Conservation (phyloP, 2,113 vertebrate genomes). For the Hemibagrus wyckioides region DNA sequence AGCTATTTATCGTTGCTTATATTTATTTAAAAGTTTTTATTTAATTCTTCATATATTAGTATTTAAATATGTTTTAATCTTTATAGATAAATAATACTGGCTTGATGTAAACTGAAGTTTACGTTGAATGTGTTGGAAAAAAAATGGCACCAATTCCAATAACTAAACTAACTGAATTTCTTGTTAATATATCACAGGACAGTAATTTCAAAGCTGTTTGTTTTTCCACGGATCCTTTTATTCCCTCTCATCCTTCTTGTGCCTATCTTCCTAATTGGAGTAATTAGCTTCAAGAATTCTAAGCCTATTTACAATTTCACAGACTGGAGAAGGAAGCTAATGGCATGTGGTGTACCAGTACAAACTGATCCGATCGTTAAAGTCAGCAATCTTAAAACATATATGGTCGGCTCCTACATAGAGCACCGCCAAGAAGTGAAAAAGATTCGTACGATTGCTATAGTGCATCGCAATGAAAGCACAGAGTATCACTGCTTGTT, state of each 20-base stretch:
- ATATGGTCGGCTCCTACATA: constrained; percentile 38
- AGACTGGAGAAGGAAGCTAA: not conserved
- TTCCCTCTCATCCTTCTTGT: not conserved
- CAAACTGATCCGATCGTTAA: constrained; percentile 13
- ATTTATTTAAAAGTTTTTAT: not conserved
- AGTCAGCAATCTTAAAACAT: constrained; percentile 20
- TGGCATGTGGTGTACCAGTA: constrained; percentile 6
- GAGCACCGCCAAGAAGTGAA: not conserved
- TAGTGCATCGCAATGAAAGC: constrained; percentile 39
- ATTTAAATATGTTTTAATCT: not conserved
- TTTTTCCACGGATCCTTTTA: not conserved
- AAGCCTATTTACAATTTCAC: not conserved
- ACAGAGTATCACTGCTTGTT: constrained; percentile 46
- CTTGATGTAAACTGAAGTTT: not conserved
- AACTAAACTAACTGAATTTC: not conserved
- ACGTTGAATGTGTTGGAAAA: no score
- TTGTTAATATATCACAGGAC: not conserved
- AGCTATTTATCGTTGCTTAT: not conserved
- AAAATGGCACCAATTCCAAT: not conserved
- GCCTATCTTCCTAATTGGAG: not conserved
- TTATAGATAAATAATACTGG: not conserved
- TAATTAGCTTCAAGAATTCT: not conserved
- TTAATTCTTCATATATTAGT: no score
- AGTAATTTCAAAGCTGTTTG: not conserved
- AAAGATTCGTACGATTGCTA: constrained; percentile 46